Conservation (phyloP, 2,888 invertebrate genomes). For the Holacanthella duospinosa region DNA sequence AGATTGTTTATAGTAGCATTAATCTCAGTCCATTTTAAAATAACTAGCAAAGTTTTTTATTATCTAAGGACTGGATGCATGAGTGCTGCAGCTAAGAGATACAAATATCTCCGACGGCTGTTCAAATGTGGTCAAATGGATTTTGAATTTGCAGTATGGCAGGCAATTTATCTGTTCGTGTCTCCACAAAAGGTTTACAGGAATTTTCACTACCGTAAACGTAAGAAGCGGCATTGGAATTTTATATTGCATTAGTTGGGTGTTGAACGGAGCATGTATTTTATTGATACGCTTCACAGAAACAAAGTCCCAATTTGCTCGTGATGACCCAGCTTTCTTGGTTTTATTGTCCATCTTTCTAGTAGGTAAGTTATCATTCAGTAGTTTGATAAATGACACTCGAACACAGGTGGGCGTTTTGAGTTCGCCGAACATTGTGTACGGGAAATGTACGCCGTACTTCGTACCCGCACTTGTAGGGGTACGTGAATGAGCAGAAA, state of each 20-base stretch:
- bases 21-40: too few species aligned
- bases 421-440: not conserved
- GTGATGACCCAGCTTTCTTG: slow-evolving; percentile 97
- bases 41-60: slow-evolving; percentile 8
- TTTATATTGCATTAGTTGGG: not conserved
- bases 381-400: not conserved
- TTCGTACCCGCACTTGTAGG: too few species aligned
- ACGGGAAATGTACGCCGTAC: too few species aligned
- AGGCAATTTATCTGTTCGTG: slow-evolving; percentile 89
- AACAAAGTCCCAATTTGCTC: slow-evolving; percentile 95
- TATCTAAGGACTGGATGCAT: slow-evolving; percentile 57
- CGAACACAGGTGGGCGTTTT: too few species aligned
- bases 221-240: too few species aligned
- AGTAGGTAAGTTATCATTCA: slow-evolving; percentile 51
- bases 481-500: too few species aligned
- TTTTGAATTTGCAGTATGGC: slow-evolving; percentile 99
- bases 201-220: slow-evolving; percentile 95
- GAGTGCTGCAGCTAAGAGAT: slow-evolving; percentile 76
- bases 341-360: slow-evolving; percentile 79
- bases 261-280: too few species aligned
- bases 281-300: slow-evolving; percentile 60
- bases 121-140: slow-evolving; percentile 96
- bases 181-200: slow-evolving; percentile 94
- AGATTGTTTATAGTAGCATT: too few species aligned
- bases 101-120: slow-evolving; percentile 72